Evolutionary conservation across 1,140 invertebrate genomes (phyloP).

Genomic region (Globodera ellingtonae): DNA sequence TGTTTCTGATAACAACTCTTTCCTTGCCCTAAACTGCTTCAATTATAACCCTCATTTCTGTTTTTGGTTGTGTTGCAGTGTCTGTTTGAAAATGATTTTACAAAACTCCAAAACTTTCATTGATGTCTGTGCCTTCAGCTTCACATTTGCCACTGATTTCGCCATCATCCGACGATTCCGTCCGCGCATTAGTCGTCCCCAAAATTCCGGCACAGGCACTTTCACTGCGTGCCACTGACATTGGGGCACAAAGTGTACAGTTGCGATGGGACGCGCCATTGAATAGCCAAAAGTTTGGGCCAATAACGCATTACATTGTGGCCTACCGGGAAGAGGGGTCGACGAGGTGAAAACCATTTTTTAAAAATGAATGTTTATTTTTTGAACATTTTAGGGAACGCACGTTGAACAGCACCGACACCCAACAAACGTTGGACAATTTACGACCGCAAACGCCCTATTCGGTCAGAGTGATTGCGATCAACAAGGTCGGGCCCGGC

Average conservation of each 20-base stretch:
- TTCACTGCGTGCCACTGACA: conserved; percentile 30
- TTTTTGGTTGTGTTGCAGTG: not conserved
- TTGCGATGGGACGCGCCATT: conserved; percentile 50
- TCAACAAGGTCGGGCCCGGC: conserved; percentile 31
- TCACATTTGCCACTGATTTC: conserved; percentile 31
- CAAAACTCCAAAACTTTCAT: not conserved
- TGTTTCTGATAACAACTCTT: no score
- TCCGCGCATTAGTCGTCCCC: not conserved
- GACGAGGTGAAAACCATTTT: conserved; percentile 14
- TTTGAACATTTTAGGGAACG: conserved; percentile 47
- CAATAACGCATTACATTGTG: conserved; percentile 34
- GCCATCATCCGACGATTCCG: not conserved
- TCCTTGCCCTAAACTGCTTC: conserved; percentile 2
- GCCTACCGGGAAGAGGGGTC: conserved; percentile 53
- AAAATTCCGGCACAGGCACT: conserved; percentile 33
- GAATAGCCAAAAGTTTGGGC: conserved; percentile 6
- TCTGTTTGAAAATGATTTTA: not conserved
- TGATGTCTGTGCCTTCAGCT: conserved; percentile 25
- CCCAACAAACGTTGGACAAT: conserved; percentile 26
- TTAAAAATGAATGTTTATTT: not conserved
- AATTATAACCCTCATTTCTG: not conserved
- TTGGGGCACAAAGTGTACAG: conserved; percentile 13
- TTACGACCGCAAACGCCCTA: conserved; percentile 41
- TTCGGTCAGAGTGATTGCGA: conserved; percentile 40
- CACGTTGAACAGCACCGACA: conserved; percentile 32